Evolutionary conservation across 30 jellyfish, hydroid and myxozoan species (phyloP), one percentile per base, ranked within the genome.

Genomic region (Chrysaora quinquecirrha): DNA sequence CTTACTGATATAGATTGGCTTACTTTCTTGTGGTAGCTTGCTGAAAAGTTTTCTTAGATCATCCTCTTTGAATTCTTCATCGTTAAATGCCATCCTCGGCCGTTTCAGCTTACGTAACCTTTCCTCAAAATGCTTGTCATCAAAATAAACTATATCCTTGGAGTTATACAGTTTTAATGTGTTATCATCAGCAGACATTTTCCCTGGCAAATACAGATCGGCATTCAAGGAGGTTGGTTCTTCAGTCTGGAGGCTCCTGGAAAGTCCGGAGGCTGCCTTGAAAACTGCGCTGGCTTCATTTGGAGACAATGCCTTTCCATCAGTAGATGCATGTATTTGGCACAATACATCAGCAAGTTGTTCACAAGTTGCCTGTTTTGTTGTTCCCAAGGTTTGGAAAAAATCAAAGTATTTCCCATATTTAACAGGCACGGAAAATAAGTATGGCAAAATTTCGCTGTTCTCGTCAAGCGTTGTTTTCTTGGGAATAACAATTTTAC

Each of bases 131-230:
- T 75, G 88, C 1, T 28, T 35, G 72, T 89, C 97, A 64, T 83
- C 88, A 49, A 89, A 34, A 35, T 66, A 75, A 14, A 89, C 72
- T 11, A 83, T 71, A n/a, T 89, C 83, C 34, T 52, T 50, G 14
- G 91, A 63, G 20, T 29, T 31, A 23, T 48, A 73, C 10, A 89
- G 76, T 14, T 49, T 14, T 0, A 73, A 32, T 7, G 78, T 20
- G 29, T 64, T 60, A 19, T 65, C 38, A 23, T 34, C 24, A 30
- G 29, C 47, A 34, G 43, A 69, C 2, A 14, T 14, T 35, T 27
- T 9, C 7, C 96, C 89, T n/a, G 95, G 97, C 46, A 82, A 54
- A 30, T 68, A 84, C 30, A 89, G 75, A 9, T 25, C 30, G 3
- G 69, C 3, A 69, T 38, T 52, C 3, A 22, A 28, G 0, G 67